Conservation (phyloP, 2,113 vertebrate genomes). For the Neotoma lepida region DNA sequence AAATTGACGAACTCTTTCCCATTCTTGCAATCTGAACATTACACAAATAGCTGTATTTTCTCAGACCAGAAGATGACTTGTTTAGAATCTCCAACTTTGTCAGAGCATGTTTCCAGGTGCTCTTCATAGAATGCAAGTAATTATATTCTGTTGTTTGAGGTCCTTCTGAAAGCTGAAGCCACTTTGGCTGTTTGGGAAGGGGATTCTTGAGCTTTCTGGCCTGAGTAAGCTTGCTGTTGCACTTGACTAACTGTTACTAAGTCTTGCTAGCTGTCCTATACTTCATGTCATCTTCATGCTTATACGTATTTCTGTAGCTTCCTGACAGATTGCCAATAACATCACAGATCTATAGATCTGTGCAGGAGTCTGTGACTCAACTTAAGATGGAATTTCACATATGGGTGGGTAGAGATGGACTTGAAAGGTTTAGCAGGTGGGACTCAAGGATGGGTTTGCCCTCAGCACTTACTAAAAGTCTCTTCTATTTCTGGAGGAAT, state of each 20-base stretch:
- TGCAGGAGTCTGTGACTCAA: neutral
- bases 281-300: neutral
- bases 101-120: neutral
- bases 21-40: neutral
- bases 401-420: neutral
- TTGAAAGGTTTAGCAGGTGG: neutral
- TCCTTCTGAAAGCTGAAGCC: neutral
- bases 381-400: neutral
- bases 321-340: neutral
- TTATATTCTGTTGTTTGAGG: neutral
- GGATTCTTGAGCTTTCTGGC: neutral
- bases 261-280: neutral
- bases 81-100: neutral
- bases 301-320: neutral
- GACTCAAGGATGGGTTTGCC: neutral
- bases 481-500: neutral
- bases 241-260: neutral
- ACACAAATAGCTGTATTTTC: slow-evolving; percentile 33
- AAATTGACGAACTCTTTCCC: neutral
- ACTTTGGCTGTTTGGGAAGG: neutral
- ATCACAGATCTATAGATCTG: neutral
- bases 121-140: neutral
- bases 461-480: neutral
- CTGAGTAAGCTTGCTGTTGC: too few species aligned
- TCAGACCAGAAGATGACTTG: slow-evolving; percentile 14